A percentile compares a stretch with the other conserved stretches of the same genome.
Evolutionary conservation across 1,140 invertebrate species (phyloP).

Genomic region (Drosophila miranda): DNA sequence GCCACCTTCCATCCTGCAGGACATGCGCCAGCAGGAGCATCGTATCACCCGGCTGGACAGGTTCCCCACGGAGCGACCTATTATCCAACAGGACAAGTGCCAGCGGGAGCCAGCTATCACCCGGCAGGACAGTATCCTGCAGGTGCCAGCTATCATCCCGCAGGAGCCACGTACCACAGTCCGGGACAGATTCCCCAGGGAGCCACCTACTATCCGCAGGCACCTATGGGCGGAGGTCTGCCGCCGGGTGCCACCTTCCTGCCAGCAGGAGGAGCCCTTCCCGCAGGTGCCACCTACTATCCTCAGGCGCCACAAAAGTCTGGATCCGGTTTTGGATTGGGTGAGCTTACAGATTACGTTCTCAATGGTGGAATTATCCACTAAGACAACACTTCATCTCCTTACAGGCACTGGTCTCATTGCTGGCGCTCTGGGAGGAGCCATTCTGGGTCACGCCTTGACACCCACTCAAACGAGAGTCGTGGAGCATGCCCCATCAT

Average conservation of each 20-base stretch:
- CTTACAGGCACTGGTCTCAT: constrained; percentile 68
- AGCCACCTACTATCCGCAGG: constrained; percentile 69
- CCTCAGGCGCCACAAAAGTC: constrained; percentile 66
- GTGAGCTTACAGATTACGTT: constrained; percentile 33
- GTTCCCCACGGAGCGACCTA: constrained; percentile 56
- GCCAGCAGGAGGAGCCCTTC: constrained; percentile 65
- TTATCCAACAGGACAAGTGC: constrained; percentile 51
- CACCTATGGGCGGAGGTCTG: constrained; percentile 43
- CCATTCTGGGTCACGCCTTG: constrained; percentile 68
- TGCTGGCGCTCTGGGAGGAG: constrained; percentile 74
- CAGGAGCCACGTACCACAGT: constrained; percentile 50
- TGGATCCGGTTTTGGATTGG: constrained; percentile 67
- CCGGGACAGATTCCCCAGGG: constrained; percentile 54
- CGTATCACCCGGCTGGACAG: constrained; percentile 55
- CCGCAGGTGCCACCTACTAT: constrained; percentile 70
- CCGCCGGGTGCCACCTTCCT: constrained; percentile 67
- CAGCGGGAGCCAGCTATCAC: constrained; percentile 59
- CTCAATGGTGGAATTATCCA: neutral
- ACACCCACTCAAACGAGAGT: constrained; percentile 71
- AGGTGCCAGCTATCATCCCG: constrained; percentile 56
- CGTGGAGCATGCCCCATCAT: constrained; percentile 46
- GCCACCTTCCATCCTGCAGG: constrained; percentile 62
- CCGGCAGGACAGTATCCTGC: constrained; percentile 49
- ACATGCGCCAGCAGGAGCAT: constrained; percentile 45
- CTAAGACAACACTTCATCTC: neutral